Base-by-base conservation (phyloP, 2,113 vertebrate genomes). In the Poecilia latipinna region DNA sequence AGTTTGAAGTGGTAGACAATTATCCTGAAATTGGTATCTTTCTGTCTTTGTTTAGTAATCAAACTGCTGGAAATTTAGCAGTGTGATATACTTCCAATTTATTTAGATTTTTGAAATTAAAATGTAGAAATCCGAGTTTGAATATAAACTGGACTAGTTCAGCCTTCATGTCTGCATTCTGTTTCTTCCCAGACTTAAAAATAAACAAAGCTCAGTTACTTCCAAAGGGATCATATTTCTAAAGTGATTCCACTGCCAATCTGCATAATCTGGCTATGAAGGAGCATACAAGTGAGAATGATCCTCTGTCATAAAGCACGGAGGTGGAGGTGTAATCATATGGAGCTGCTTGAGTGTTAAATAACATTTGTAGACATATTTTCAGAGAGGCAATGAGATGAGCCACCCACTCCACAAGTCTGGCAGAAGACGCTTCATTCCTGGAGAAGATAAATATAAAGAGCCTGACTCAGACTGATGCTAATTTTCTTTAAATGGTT, bases 341-440 rank as follows among this genome's bases (percentile, higher is more conserved):
- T 28, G 28, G 61, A 26, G 37, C 17, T 44, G 60, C n/a, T n/a
- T 4, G 35, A 12, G 33, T 42, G 57, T n/a, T 19, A 62, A 31
- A 8, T 37, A 24, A 70, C 32, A 61, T 61, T 39, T 61, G 61
- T 70, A 70, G 68, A n/a, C 29, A 37, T 29, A 44, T 28, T 44
- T 6, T 39, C 31, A 39, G 33, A 62, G 12, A 22, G 35, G 17
- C n/a, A 42, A 71, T 13, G 37, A 29, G 57, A 71, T 61, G 35
- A 42, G 24, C 29, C 60, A 29, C 26, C 8, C 6, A 39, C 17
- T 61, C 33, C 4, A 37, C 70, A 42, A 31, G 54, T 70, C 37
- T 37, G 68, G 68, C 33, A 37, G 32, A 60, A 6, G 32, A 26
- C 11, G 3, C 48, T 26, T 28, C 8, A 26, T 26, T 33, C 31